Base-by-base conservation (phyloP, 2,888 invertebrate genomes). In the Phlogophora meticulosa region DNA sequence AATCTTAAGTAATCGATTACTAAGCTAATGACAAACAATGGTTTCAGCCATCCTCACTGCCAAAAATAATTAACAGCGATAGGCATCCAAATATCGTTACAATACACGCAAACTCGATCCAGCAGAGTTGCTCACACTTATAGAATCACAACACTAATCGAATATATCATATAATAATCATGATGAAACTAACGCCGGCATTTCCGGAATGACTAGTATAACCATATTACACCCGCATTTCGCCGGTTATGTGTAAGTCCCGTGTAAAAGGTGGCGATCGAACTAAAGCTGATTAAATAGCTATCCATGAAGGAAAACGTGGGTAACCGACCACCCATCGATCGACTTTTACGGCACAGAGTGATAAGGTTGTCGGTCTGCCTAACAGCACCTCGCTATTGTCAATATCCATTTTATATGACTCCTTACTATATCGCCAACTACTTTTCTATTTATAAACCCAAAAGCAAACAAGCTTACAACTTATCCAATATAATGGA, bases 381-480 rank as follows among this genome's bases (percentile, higher is more conserved):
- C 32, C 43, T 45, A 45, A 58, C 48, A 49, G 32, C 15, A 38
- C n/a, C 22, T 17, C 36, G 10, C 10, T 1, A 34, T 51, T 15
- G 3, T 22, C 15, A 40, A 68, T 59, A 68, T 24, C 32, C 15
- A 17, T 17, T 7, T 49, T 43, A 46, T 15, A 10, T 22, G 15
- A 13, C 7, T 28, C 4, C 10, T 34, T 32, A 32, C 45, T 7
- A 13, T 34, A 28, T 2, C 15, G 43, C 17, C 40, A 61, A 72
- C 17, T n/a, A 58, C n/a, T 24, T 48, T n/a, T n/a, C 7, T 52
- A 68, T 60, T 38, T 34, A 34, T 20, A 36, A 69, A 48, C 46
- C 46, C 24, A 51, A 65, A 40, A 17, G n/a, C 48, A 49, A 72
- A 65, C 36, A 63, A 63, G 17, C 24, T 73, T 42, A 70, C 38